Conservation (phyloP, 2,113 vertebrate genomes). For the Girardinichthys multiradiatus region DNA sequence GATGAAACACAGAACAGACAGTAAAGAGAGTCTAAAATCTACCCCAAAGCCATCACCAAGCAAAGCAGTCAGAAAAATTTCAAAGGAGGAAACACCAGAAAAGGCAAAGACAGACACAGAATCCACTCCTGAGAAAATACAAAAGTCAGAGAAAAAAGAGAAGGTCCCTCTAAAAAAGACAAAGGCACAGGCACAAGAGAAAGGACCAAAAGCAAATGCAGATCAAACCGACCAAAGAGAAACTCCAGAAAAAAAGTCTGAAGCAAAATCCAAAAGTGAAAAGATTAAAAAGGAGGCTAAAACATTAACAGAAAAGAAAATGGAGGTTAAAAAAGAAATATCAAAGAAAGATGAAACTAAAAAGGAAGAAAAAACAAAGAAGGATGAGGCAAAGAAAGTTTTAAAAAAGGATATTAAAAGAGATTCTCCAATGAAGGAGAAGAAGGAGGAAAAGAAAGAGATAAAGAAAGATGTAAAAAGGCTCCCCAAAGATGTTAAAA, state of each 20-base stretch:
- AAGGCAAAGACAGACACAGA: slow-evolving; percentile 77
- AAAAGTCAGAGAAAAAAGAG: slow-evolving; percentile 90
- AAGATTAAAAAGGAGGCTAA: slow-evolving; percentile 90
- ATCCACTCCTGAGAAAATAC: slow-evolving; percentile 81
- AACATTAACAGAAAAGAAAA: slow-evolving; percentile 89
- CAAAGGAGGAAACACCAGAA: slow-evolving; percentile 88
- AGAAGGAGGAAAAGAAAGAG: slow-evolving; percentile 90
- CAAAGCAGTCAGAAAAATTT: slow-evolving; percentile 87
- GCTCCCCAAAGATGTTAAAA: slow-evolving; percentile 87
- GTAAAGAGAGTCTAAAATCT: slow-evolving; percentile 92
- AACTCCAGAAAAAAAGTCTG: slow-evolving; percentile 84
- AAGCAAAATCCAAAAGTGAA: slow-evolving; percentile 89
- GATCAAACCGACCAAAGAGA: slow-evolving; percentile 83
- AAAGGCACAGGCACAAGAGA: slow-evolving; percentile 85
- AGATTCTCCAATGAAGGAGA: slow-evolving; percentile 83
- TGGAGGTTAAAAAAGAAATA: slow-evolving; percentile 79
- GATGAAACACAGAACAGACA: slow-evolving; percentile 90
- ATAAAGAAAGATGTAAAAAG: slow-evolving; percentile 86
- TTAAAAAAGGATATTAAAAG: slow-evolving; percentile 85
- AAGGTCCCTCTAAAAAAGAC: slow-evolving; percentile 85
- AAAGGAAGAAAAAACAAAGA: slow-evolving; percentile 87
- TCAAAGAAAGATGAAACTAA: slow-evolving; percentile 85
- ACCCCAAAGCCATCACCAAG: slow-evolving; percentile 82
- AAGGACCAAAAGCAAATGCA: slow-evolving; percentile 81
- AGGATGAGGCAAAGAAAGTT: slow-evolving; percentile 87